Base-by-base conservation (phyloP, 1,140 invertebrate species). In the Euschistus heros region DNA sequence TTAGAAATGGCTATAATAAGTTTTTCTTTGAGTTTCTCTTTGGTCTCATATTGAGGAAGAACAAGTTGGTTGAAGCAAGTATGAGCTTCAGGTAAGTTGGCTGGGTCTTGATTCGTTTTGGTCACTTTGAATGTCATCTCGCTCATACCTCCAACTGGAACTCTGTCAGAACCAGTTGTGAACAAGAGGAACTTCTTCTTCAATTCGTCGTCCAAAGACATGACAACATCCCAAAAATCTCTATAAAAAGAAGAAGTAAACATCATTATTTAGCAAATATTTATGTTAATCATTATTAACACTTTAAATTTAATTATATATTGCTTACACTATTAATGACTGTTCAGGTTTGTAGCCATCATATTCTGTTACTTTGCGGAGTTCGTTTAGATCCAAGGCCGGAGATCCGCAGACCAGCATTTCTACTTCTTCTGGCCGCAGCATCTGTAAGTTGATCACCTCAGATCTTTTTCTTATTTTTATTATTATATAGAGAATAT, bases 51-150 rank as follows among this genome's bases (percentile, higher is more conserved):
- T 7, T 79, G 75, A 3, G 84, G 84, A 44, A 86, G 72, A 24
- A 85, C 81, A 8, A 86, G 73, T 72, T 85, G 84, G 71, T 86
- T 86, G 73, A 86, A 86, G 72, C 84, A 86, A 0, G 84, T 86
- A 69, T 86, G 84, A 8, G 84, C 80, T 73, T 82, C 80, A 2
- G 83, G 83, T 37, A 80, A 69, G 59, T 74, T 75, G 22, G 72
- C 71, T 3, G 70, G 66, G 42, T 71, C 71, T 47, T 71, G 77
- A 72, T 71, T 77, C 70, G 67, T 72, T 69, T 67, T 71, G 22
- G 69, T 79, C 64, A 85, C 82, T 73, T 86, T 86, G 72, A 86
- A 84, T 8, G 76, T 77, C 84, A 86, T 85, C 71, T 85, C 83
- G 1, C 75, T 75, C 79, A 85, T 83, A 33, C 84, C 84, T 17